phyloP scores from a whole-genome alignment of 2,113 vertebrate genomes.

The Dicaeum eximium region DNA sequence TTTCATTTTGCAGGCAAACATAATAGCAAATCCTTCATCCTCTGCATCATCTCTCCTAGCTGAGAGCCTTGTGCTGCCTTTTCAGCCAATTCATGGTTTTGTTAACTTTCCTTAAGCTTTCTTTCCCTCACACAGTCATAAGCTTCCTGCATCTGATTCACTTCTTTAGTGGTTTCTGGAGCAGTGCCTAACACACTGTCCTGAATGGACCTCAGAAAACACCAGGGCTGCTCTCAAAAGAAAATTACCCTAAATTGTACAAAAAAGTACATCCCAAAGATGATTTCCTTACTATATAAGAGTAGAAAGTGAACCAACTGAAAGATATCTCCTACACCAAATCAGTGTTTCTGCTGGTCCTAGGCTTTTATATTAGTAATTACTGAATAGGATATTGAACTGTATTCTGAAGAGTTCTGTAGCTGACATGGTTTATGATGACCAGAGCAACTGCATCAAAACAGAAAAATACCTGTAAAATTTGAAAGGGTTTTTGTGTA shows the following conservation, averaged over 20 bases:
- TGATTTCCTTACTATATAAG: neutral
- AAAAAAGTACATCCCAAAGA: neutral
- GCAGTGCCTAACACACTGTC: neutral
- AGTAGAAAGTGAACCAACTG: neutral
- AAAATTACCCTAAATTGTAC: neutral
- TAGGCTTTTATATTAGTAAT: neutral
- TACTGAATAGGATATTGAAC: neutral
- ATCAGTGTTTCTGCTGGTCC: neutral
- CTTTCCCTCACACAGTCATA: neutral
- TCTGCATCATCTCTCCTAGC: neutral
- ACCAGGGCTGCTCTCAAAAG: neutral
- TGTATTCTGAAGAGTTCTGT: neutral
- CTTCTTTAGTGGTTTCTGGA: neutral
- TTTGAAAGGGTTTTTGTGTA: neutral
- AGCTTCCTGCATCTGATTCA: neutral
- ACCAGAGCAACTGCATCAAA: neutral
- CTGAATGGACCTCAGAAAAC: neutral
- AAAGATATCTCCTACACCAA: neutral
- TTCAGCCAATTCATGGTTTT: neutral
- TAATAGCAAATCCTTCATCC: neutral
- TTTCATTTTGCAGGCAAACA: neutral
- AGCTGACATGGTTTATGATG: neutral
- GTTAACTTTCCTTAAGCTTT: neutral
- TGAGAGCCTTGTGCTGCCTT: neutral
- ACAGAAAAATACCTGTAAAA: neutral